A percentile compares a stretch with the other conserved stretches of the same genome.
These are phyloP conservation scores for Bombus breviceps DNA, from an alignment of 1,140 invertebrate genomes.

Conservation along the genomic window DNA sequence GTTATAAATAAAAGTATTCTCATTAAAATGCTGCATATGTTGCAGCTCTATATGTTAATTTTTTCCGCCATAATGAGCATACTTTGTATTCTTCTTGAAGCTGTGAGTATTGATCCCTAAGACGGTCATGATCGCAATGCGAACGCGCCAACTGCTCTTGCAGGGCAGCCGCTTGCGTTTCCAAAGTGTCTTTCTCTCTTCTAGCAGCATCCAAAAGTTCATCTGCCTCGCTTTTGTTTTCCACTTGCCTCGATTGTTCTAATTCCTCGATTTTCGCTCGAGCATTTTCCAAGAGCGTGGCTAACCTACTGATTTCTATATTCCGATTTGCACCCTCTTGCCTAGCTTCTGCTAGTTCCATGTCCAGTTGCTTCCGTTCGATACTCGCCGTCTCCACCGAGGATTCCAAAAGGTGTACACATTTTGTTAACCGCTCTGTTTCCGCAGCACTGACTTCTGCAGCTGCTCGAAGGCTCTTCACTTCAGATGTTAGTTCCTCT, in stretches of 20 bases:
- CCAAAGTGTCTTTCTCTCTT: slow-evolving; percentile 87
- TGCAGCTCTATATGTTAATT: no score
- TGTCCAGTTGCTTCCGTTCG: slow-evolving; percentile 89
- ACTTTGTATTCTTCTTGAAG: slow-evolving; percentile 92
- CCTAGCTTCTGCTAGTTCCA: slow-evolving; percentile 87
- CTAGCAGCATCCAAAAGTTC: slow-evolving; percentile 88
- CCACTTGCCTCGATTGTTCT: slow-evolving; percentile 77
- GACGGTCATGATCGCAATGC: slow-evolving; percentile 89
- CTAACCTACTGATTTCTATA: slow-evolving; percentile 90
- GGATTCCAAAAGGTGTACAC: slow-evolving; percentile 87
- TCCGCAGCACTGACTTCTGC: slow-evolving; percentile 84
- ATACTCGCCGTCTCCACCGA: slow-evolving; percentile 87
- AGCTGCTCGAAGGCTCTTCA: slow-evolving; percentile 83
- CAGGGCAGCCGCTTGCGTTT: slow-evolving; percentile 87
- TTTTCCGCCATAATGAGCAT: neutral
- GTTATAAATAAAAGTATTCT: no score
- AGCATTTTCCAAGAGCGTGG: slow-evolving; percentile 91
- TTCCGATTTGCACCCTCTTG: slow-evolving; percentile 84
- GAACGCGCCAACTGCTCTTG: slow-evolving; percentile 90
- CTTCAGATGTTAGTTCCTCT: slow-evolving; percentile 88
- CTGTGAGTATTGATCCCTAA: slow-evolving; percentile 88
- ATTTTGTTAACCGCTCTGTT: slow-evolving; percentile 86
- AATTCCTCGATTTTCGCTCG: slow-evolving; percentile 85
- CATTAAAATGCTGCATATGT: no score
- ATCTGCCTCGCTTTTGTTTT: slow-evolving; percentile 82